phyloP scores from a whole-genome alignment of 2,113 vertebrate species.

The Upupa epops region DNA sequence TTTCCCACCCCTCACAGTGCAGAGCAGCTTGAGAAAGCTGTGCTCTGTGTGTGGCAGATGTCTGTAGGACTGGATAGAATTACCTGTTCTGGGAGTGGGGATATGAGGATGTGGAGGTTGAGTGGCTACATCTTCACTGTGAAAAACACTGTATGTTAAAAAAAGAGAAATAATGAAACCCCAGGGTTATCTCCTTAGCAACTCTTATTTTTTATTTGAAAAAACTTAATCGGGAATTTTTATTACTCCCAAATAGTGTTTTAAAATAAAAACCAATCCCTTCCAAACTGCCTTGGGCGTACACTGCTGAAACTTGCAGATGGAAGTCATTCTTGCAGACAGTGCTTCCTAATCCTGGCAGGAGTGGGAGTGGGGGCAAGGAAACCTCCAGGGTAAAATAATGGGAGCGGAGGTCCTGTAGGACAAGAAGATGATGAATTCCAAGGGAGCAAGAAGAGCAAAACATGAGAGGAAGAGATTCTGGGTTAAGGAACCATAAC shows the following conservation, averaged over 20 bases:
- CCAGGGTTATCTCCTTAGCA: neutral
- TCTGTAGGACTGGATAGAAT: neutral
- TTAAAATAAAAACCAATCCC: constrained; percentile 45
- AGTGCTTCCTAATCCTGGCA: constrained; percentile 24
- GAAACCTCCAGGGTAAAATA: constrained; percentile 21
- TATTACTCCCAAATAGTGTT: constrained; percentile 43
- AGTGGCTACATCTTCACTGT: neutral
- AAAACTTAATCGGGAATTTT: constrained; percentile 38
- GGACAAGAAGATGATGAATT: constrained; percentile 51
- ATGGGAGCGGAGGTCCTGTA: constrained; percentile 48
- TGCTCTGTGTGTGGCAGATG: neutral
- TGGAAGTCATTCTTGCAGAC: constrained; percentile 45
- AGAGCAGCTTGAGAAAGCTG: neutral
- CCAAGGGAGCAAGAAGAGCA: constrained; percentile 30
- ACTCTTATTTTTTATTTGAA: constrained; percentile 27
- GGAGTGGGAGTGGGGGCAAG: neutral
- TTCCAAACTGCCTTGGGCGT: constrained; percentile 21
- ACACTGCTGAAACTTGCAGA: constrained; percentile 14
- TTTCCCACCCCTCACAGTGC: neutral
- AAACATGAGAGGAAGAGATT: constrained; percentile 29
- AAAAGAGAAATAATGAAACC: constrained; percentile 2
- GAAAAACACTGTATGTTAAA: neutral
- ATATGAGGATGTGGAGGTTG: neutral
- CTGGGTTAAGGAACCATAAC: constrained; percentile 46
- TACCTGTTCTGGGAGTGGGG: neutral